phyloP scores from a whole-genome alignment of 2,888 invertebrate genomes.

The Gryllus longicercus region DNA sequence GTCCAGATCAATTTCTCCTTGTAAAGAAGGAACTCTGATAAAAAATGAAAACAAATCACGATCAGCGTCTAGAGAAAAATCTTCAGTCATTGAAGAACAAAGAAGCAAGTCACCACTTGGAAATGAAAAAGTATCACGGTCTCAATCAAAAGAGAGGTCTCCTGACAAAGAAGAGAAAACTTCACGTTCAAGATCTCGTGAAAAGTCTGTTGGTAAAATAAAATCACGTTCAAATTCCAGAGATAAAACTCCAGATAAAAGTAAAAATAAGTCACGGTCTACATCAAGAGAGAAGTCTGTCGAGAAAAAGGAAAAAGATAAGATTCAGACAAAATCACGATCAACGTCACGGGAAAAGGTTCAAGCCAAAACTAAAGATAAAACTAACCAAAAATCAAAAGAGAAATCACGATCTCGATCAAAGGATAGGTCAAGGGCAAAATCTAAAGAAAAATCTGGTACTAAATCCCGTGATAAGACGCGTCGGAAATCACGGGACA shows the following conservation, averaged over 20 bases:
- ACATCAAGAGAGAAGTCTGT: not conserved
- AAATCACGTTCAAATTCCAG: not conserved
- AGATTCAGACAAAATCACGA: not conserved
- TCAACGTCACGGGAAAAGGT: not conserved
- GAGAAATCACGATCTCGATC: not conserved
- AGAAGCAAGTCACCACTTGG: not conserved
- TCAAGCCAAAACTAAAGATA: not conserved
- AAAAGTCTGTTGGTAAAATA: not conserved
- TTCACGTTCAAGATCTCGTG: not conserved
- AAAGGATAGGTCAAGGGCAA: not conserved
- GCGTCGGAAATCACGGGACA: not conserved
- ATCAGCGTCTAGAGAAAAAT: not conserved
- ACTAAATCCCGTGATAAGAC: not conserved
- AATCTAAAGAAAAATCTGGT: not conserved
- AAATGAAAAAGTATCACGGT: not conserved
- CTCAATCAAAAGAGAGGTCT: not conserved
- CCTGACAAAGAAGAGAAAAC: not conserved
- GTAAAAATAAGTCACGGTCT: not conserved
- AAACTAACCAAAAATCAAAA: not conserved
- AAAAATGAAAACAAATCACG: not conserved
- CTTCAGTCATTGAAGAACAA: not conserved
- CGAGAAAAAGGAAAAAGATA: not conserved
- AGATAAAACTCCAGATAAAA: not conserved
- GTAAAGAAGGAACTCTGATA: not conserved
- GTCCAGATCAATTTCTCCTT: not conserved